Conservation (phyloP, 2,888 invertebrate genomes). For the Meta bourneti region DNA sequence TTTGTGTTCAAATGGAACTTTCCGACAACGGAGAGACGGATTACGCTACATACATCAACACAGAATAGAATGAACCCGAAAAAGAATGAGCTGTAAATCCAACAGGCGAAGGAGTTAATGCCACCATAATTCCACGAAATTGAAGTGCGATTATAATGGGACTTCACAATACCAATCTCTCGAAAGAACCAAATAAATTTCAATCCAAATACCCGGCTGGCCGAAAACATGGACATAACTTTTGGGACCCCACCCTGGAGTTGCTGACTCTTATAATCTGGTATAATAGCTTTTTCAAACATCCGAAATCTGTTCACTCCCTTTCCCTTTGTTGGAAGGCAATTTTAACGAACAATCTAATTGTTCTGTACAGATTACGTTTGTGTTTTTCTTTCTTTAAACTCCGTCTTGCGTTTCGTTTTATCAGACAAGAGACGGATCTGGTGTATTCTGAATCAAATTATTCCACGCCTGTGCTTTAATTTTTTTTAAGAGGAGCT, state of each 20-base stretch:
- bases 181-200: background rate
- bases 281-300: constrained; percentile 40
- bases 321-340: constrained; percentile 24
- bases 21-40: too few relatives aligned
- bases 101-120: too few relatives aligned
- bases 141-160: too few relatives aligned
- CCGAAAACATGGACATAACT: background rate
- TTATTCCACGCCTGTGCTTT: background rate
- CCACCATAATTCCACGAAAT: too few relatives aligned
- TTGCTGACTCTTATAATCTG: constrained; percentile 47
- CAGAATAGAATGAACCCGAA: too few relatives aligned
- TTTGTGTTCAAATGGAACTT: too few relatives aligned
- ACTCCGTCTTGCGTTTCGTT: constrained; percentile 8
- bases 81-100: too few relatives aligned
- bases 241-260: constrained; percentile 1
- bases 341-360: constrained; percentile 11
- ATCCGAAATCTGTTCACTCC: constrained; percentile 30
- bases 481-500: background rate
- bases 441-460: background rate
- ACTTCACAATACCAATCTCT: background rate
- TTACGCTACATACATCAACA: too few relatives aligned
- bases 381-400: constrained; percentile 1
- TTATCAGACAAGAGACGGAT: background rate
- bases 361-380: background rate
- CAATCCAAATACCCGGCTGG: background rate